Evolutionary conservation across 2,888 invertebrate species (phyloP), one percentile per base, ranked within the genome.

Genomic region (Thymelicus lineola): DNA sequence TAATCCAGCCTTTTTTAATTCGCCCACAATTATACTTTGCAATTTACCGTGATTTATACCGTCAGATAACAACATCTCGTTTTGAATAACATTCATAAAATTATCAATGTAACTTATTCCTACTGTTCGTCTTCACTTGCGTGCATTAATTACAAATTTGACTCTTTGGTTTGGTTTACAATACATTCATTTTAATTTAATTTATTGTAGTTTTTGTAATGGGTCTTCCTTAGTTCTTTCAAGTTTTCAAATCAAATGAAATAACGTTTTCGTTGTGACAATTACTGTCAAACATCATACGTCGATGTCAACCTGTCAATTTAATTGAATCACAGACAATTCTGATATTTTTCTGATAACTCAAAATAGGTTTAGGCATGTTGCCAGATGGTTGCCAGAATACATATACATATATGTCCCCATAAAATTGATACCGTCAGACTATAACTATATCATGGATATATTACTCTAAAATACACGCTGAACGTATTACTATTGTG

Each of bases 1-100:
- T 75, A 97, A 94, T 53, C 97, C 97, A 64, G 96, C 94, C 80
- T 94, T 95, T 79, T 96, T 95, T 61, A 97, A 88, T 86, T 97
- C 96, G 73, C 94, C 94, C 17, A 96, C 91, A 67, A 97, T 95
- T 75, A 96, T 93, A 72, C 89, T 87, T 80, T 94, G 94, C 71
- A 94, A 80, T 85, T 94, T 92, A 42, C 88, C 86, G 75, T 91
- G 90, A 83, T 94, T 94, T 74, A 93, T 90, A 71, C 93, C 91
- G 79, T 94, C 93, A 71, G 92, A 93, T 85, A 94, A 88, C 76
- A 94, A 84, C 94, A 94, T 94, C 86, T 89, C 64, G 69, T 70
- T 58, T 35, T 7, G 20, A 42, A 38, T 12, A 20, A 28, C 64
- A 64, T 57, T 64, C 38, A 64, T 38, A 36, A 10, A 50, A 62